A percentile compares a stretch with the other conserved stretches of the same genome.
Conservation (phyloP, 2,888 invertebrate genomes). For the Empis stercorea region DNA sequence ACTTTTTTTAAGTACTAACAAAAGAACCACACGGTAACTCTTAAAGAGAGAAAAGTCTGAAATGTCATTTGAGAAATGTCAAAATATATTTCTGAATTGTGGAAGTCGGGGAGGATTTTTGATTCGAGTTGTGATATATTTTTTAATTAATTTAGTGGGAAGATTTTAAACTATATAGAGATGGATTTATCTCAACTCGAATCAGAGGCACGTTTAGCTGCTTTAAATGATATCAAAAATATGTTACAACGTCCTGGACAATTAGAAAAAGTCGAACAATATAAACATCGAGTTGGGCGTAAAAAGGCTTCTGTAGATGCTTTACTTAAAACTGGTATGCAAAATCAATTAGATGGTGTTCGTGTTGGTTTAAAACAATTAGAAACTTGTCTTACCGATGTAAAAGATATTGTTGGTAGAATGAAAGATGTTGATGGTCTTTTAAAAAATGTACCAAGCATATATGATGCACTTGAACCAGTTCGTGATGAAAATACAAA, state of each 20-base stretch:
- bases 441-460: conserved; percentile 61
- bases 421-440: conserved; percentile 64
- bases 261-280: conserved; percentile 64
- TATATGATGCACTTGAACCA: conserved; percentile 68
- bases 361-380: conserved; percentile 84
- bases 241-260: conserved; percentile 92
- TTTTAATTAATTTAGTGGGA: no score
- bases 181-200: conserved; percentile 55
- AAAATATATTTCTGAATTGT: no score
- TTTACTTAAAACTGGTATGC: conserved; percentile 87
- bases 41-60: no score
- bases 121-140: no score
- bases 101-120: no score
- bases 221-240: conserved; percentile 75
- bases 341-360: conserved; percentile 94
- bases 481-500: conserved; percentile 86
- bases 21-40: no score
- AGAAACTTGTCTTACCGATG: conserved; percentile 72
- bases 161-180: neutral
- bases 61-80: no score
- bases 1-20: no score
- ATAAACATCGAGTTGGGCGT: conserved; percentile 30
- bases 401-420: conserved; percentile 57
- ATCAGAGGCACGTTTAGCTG: conserved; percentile 61
- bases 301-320: conserved; percentile 35